A percentile compares a stretch with the other conserved stretches of the same genome.
Evolutionary conservation across 2,113 vertebrate genomes (phyloP).

Genomic region (Lonchura striata): DNA sequence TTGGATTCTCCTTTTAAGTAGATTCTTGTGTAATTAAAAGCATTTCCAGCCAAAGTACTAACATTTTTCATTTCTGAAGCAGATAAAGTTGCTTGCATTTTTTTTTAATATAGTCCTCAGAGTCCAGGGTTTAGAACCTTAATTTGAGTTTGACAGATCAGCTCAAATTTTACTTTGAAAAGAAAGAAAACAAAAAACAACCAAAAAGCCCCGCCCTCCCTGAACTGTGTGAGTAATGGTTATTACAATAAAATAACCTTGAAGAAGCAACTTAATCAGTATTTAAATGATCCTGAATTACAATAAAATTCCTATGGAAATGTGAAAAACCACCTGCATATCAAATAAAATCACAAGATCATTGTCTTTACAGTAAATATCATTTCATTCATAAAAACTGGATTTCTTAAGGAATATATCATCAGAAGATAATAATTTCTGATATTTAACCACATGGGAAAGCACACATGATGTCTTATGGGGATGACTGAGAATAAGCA

Average conservation of each 20-base stretch:
- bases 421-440: constrained; percentile 32
- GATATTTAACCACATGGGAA: neutral
- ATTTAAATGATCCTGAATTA: constrained; percentile 67
- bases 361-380: constrained; percentile 46
- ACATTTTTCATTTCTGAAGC: neutral
- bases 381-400: neutral
- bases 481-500: neutral
- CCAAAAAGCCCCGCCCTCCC: no score
- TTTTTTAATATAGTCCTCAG: neutral
- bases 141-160: constrained; percentile 43
- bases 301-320: constrained; percentile 63
- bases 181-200: neutral
- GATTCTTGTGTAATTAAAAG: neutral
- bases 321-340: constrained; percentile 49
- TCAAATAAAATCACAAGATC: constrained; percentile 49
- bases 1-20: neutral
- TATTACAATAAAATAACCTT: constrained; percentile 63
- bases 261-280: constrained; percentile 69
- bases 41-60: neutral
- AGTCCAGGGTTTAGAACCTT: neutral
- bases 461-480: neutral
- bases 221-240: neutral
- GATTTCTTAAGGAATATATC: constrained; percentile 10
- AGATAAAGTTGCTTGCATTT: constrained; percentile 2
- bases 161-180: constrained; percentile 45